A percentile compares a stretch with the other conserved stretches of the same genome.
These are phyloP conservation scores for Saxidomus purpurata DNA, from an alignment of 1,140 invertebrate species.

Conservation along the genomic window DNA sequence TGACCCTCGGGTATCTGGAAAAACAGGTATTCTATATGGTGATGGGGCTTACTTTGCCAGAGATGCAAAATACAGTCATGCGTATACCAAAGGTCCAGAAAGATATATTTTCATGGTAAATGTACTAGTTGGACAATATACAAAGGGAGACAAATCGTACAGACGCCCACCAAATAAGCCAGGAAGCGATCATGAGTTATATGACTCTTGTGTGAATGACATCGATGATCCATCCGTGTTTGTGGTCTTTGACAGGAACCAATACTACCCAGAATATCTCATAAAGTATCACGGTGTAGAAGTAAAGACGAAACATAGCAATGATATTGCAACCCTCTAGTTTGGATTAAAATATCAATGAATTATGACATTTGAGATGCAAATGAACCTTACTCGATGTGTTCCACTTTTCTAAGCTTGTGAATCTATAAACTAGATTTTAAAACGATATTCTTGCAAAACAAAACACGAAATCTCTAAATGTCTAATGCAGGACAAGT, in stretches of 20 bases:
- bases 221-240: constrained; percentile 75
- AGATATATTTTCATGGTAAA: constrained; percentile 78
- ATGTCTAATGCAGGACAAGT: too few relatives aligned
- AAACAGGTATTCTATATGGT: constrained; percentile 77
- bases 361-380: too few relatives aligned
- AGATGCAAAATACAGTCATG: constrained; percentile 75
- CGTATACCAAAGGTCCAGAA: constrained; percentile 67
- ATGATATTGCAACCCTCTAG: too few relatives aligned
- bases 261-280: constrained; percentile 82
- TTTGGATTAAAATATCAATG: too few relatives aligned
- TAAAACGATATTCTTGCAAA: too few relatives aligned
- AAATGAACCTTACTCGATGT: too few relatives aligned
- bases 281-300: constrained; percentile 76
- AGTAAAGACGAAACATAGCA: too few relatives aligned
- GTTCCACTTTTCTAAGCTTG: too few relatives aligned
- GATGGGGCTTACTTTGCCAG: constrained; percentile 82
- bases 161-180: constrained; percentile 76
- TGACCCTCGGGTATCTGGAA: constrained; percentile 77
- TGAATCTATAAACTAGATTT: too few relatives aligned
- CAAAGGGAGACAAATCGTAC: constrained; percentile 69
- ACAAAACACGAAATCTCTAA: too few relatives aligned
- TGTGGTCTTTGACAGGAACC: constrained; percentile 80
- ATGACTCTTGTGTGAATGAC: constrained; percentile 82
- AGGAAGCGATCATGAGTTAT: constrained; percentile 70
- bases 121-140: constrained; percentile 79